A percentile compares a stretch with the other conserved stretches of the same genome.
phyloP scores from a whole-genome alignment of 1,140 invertebrate species.

The Achatina immaculata region DNA sequence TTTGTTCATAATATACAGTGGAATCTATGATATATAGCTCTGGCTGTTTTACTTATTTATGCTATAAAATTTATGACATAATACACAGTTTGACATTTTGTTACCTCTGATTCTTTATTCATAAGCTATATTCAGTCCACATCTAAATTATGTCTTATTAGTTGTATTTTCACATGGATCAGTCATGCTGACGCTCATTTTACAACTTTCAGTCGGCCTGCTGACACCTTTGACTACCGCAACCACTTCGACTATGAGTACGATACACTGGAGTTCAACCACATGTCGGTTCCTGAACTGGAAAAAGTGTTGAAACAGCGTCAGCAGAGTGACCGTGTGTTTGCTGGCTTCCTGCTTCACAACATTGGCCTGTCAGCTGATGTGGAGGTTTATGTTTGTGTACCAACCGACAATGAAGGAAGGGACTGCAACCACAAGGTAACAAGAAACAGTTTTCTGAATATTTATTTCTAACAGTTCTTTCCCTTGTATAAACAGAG shows the following conservation, averaged over 20 bases:
- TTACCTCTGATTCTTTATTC: too few species aligned
- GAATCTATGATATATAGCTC: too few species aligned
- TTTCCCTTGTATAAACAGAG: too few species aligned
- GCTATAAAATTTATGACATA: too few species aligned
- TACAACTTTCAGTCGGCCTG: conserved; percentile 34
- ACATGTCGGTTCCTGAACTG: conserved; percentile 41
- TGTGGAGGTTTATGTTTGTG: conserved; percentile 42
- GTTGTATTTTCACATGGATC: too few species aligned
- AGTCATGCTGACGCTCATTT: too few species aligned
- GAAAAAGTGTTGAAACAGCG: conserved; percentile 36
- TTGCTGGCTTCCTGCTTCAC: conserved; percentile 48
- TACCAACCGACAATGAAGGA: not conserved
- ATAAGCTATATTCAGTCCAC: too few species aligned
- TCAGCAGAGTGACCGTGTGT: conserved; percentile 36
- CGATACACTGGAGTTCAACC: conserved; percentile 45
- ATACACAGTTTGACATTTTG: too few species aligned
- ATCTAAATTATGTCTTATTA: too few species aligned
- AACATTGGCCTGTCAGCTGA: conserved; percentile 42
- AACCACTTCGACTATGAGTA: conserved; percentile 47
- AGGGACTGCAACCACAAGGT: conserved; percentile 37
- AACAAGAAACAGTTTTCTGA: not conserved
- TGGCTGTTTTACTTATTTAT: too few species aligned
- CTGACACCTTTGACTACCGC: conserved; percentile 46
- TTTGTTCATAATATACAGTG: too few species aligned
- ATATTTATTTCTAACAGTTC: not conserved